Conservation (phyloP, 2,797 vertebrate genomes). For the Sebastiscus tertius region DNA sequence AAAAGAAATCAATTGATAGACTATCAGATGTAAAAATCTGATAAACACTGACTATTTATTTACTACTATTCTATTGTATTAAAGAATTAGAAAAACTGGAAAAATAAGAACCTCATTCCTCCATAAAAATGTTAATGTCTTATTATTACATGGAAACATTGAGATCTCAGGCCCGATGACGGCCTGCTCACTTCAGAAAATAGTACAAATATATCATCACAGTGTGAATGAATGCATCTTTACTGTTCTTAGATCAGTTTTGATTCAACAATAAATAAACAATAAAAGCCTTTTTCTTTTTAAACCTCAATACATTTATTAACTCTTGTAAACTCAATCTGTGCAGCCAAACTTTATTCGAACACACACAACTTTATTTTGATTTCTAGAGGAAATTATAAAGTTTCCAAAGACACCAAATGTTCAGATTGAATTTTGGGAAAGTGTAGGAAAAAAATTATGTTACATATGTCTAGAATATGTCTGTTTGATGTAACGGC, state of each 20-base stretch:
- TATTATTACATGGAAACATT: not conserved
- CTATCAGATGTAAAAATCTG: not conserved
- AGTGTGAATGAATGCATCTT: not conserved
- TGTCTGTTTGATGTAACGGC: not conserved
- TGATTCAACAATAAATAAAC: not conserved
- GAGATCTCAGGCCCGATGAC: not conserved
- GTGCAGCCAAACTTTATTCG: not conserved
- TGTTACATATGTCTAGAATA: not conserved
- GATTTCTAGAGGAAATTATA: not conserved
- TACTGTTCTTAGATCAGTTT: not conserved
- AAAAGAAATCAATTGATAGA: not conserved
- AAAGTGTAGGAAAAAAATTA: not conserved
- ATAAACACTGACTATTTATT: not conserved
- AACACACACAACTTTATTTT: not conserved
- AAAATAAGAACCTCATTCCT: too few species aligned
- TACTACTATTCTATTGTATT: not conserved
- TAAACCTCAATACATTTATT: not conserved
- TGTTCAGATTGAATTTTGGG: not conserved
- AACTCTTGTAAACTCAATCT: not conserved
- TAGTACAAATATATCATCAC: not conserved
- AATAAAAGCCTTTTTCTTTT: not conserved
- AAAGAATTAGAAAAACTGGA: not conserved
- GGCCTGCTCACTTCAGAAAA: not conserved
- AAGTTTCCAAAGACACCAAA: not conserved
- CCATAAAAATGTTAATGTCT: not conserved